phyloP scores from a whole-genome alignment of 2,888 invertebrate species.

The Drosophila bunnanda region DNA sequence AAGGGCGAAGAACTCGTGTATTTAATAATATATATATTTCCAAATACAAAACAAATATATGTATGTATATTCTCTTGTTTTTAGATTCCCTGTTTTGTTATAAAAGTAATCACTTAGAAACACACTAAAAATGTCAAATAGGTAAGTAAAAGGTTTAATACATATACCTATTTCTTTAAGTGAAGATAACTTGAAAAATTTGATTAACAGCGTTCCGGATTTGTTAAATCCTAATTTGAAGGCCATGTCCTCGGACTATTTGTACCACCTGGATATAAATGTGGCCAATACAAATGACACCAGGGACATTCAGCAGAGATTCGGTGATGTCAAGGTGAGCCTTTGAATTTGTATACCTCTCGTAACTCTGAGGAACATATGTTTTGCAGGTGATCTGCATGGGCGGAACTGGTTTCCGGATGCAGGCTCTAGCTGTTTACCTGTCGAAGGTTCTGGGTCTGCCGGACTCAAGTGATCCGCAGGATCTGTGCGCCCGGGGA shows the following conservation, averaged over 20 bases:
- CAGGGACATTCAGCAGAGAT: constrained; percentile 94
- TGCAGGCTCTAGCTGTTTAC: constrained; percentile 94
- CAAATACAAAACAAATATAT: background rate
- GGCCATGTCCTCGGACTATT: constrained; percentile 87
- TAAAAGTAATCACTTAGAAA: background rate
- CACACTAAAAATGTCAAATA: constrained; percentile 1
- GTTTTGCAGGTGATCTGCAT: constrained; percentile 93
- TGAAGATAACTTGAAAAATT: background rate
- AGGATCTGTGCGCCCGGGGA: constrained; percentile 93
- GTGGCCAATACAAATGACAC: constrained; percentile 89
- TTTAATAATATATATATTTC: background rate
- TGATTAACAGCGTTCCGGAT: constrained; percentile 2
- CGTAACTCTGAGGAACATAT: background rate
- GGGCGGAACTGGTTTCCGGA: constrained; percentile 96
- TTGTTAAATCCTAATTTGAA: constrained; percentile 65
- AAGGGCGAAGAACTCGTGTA: background rate
- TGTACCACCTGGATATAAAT: constrained; percentile 95
- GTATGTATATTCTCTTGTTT: background rate
- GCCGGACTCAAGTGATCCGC: constrained; percentile 91
- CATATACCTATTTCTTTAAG: too few species aligned
- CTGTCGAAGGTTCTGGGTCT: constrained; percentile 93
- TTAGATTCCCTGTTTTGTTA: background rate
- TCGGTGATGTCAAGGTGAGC: constrained; percentile 94
- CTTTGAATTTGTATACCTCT: too few species aligned
- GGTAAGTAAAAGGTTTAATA: background rate